phyloP scores from a whole-genome alignment of 1,140 invertebrate genomes.

The Hermatobates lingyangjiaoensis region DNA sequence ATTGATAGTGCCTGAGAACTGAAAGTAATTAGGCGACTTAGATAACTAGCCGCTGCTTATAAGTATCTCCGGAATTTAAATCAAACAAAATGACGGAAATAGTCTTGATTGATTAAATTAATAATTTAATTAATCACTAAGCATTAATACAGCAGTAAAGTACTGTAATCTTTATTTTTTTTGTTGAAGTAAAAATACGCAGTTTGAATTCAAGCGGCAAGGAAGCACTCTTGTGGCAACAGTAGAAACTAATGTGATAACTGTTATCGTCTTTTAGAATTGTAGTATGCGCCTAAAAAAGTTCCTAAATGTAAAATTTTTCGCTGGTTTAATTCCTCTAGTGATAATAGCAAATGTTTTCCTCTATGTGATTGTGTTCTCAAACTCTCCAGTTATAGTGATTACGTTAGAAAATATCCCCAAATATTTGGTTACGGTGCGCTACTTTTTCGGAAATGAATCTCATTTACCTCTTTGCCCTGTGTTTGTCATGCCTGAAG shows the following conservation, averaged over 20 bases:
- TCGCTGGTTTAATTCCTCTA: constrained; percentile 8
- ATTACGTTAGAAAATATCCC: constrained; percentile 8
- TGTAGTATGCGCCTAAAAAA: neutral
- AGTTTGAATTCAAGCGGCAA: neutral
- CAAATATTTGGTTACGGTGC: constrained; percentile 7
- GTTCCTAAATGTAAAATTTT: constrained; percentile 6
- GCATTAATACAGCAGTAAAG: too few species aligned
- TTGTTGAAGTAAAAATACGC: too few species aligned
- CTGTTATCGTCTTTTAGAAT: neutral
- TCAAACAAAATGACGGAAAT: too few species aligned
- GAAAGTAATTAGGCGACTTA: too few species aligned
- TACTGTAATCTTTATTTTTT: too few species aligned
- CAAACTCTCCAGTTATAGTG: constrained; percentile 3
- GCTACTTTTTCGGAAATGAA: neutral
- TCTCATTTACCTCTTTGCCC: neutral
- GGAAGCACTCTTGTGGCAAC: neutral
- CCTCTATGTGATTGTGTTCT: constrained; percentile 10
- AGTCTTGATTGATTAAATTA: too few species aligned
- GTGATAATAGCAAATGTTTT: constrained; percentile 9
- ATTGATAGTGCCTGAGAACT: too few species aligned
- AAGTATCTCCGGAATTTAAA: too few species aligned
- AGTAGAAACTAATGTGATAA: neutral
- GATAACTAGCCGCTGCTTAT: too few species aligned
- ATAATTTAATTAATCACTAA: too few species aligned
- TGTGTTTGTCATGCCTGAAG: neutral